A percentile compares a stretch with the other conserved stretches of the same genome.
These are phyloP conservation scores for Tinamus major DNA, from an alignment of 2,797 vertebrate genomes.

Conservation along the genomic window DNA sequence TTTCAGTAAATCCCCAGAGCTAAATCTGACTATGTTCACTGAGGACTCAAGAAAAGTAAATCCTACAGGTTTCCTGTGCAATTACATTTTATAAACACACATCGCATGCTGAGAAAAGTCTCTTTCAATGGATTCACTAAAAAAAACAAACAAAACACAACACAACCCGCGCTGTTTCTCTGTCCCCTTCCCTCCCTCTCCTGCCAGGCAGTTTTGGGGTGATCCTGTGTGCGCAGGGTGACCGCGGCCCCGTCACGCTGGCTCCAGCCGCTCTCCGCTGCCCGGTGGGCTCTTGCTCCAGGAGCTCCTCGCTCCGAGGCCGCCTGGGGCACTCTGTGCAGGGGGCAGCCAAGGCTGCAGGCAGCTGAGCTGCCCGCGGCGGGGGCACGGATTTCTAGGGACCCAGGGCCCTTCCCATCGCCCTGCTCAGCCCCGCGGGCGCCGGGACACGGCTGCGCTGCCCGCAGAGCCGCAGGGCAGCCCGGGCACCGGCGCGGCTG, in stretches of 20 bases:
- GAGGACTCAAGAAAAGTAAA: slow-evolving; percentile 26
- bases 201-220: accelerated
- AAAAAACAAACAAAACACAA: not conserved
- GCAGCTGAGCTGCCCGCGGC: not conserved
- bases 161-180: accelerated
- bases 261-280: not conserved
- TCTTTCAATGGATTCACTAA: not conserved
- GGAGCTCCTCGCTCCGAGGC: too few relatives aligned
- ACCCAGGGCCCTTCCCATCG: not conserved
- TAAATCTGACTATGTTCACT: not conserved
- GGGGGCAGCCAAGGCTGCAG: not conserved
- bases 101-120: accelerated
- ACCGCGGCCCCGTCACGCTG: not conserved
- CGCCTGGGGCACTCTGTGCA: too few relatives aligned
- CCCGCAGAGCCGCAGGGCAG: too few relatives aligned
- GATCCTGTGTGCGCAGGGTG: accelerated
- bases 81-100: not conserved
- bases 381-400: not conserved
- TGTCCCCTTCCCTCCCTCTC: not conserved
- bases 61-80: slow-evolving; percentile 9
- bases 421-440: too few relatives aligned
- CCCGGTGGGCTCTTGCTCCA: too few relatives aligned
- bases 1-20: slow-evolving; percentile 47
- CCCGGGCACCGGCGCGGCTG: too few relatives aligned
- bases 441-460: not conserved